Conservation (phyloP, 2,888 invertebrate species). For the Agrochola litura region DNA sequence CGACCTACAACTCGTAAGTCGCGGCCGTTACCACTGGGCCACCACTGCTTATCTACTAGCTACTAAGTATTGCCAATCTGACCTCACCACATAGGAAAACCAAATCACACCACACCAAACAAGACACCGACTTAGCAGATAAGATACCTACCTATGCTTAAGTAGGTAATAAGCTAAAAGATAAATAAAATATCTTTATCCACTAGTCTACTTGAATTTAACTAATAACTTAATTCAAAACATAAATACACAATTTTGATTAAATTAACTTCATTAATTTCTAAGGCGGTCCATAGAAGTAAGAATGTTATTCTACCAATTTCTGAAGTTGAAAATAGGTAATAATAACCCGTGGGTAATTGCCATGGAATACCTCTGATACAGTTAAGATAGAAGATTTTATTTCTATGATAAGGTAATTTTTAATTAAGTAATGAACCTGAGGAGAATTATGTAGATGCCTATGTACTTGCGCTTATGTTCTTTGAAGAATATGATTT, state of each 20-base stretch:
- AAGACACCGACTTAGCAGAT: no score
- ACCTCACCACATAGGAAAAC: no score
- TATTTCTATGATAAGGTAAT: constrained; percentile 58
- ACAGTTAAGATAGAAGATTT: constrained; percentile 62
- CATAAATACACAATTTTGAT: constrained; percentile 61
- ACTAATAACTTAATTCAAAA: constrained; percentile 49
- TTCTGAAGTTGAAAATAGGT: constrained; percentile 40
- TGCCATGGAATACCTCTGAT: constrained; percentile 70
- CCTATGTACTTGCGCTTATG: constrained; percentile 39
- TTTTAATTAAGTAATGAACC: constrained; percentile 68
- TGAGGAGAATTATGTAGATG: constrained; percentile 49
- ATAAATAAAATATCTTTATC: constrained; percentile 36
- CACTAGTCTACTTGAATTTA: constrained; percentile 26
- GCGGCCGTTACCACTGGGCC: no score
- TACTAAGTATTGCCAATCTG: no score
- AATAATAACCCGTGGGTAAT: constrained; percentile 66
- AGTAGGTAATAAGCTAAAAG: constrained; percentile 2
- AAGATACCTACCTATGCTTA: no score
- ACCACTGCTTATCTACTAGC: no score
- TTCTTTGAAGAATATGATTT: constrained; percentile 50
- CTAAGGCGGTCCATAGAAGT: constrained; percentile 27
- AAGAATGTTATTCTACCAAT: constrained; percentile 51
- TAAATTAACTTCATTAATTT: constrained; percentile 58
- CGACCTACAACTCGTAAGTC: no score
- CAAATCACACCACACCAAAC: no score